Evolutionary conservation across 2,888 invertebrate genomes (phyloP), one percentile per base, ranked within the genome.

Genomic region (Abscondita cerata): DNA sequence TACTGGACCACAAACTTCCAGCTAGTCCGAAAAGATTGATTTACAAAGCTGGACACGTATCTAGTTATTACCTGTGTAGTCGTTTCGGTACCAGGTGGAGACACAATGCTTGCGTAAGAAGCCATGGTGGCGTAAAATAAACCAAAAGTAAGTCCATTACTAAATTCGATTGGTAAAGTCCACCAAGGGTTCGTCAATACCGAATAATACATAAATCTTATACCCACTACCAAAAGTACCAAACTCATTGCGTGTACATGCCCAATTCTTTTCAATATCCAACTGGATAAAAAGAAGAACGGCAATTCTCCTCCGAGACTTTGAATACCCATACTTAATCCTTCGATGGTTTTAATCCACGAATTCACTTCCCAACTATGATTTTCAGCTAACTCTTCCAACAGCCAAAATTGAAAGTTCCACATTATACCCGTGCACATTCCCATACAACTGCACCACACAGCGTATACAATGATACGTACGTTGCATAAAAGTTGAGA

Each of bases 61-160:
- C n/a, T n/a, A n/a, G 67, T 66, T 74, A 78, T n/a, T 6, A 89
- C 90, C 85, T 93, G 93, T 73, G 95, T 88, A 11, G 95, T 95
- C 0, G 93, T 92, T 79, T 93, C 92, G 0, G 92, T 92, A 8
- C 94, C 95, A 0, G 89, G 86, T 1, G 93, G 93, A 1, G 95
- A 90, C 0, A 93, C 87, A 64, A 90, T 87, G 75, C 89, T 92
- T 0, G 94, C 94, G 79, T 94, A 95, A 0, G 93, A 92, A 13
- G 93, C 89, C 92, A 95, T 93, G 8, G 93, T 90, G 0, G 94
- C 88, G 78, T 92, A 95, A 73, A 92, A 92, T 76, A 95, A 85
- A 15, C 96, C 96, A 76, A 93, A 92, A 0, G 95, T 94, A 16
- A 96, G 81, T 0, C 96, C 95, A 79, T 96, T 95, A 6, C 92